Evolutionary conservation across 2,888 invertebrate genomes (phyloP).

Genomic region (Drosophila anomelani): DNA sequence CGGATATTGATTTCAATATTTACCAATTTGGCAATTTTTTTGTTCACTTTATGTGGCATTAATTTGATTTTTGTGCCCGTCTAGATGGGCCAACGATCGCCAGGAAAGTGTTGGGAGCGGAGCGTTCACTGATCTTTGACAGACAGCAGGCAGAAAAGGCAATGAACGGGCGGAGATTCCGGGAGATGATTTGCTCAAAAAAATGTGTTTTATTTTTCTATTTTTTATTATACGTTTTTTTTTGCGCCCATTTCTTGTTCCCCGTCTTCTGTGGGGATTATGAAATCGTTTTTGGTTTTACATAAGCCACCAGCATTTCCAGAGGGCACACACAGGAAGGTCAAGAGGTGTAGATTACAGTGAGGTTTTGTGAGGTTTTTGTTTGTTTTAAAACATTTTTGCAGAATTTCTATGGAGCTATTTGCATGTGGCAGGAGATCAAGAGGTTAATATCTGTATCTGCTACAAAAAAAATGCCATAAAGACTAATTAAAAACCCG

Average conservation of each 20-base stretch:
- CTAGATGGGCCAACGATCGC: conserved; percentile 66
- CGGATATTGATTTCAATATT: conserved; percentile 60
- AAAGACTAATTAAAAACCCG: neutral
- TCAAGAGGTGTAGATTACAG: conserved; percentile 10
- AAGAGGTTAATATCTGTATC: neutral
- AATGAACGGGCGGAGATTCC: conserved; percentile 42
- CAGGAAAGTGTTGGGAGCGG: conserved; percentile 55
- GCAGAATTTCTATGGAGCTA: neutral
- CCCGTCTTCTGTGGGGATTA: conserved; percentile 33
- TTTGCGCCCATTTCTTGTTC: conserved; percentile 18
- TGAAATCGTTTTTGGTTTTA: conserved; percentile 35
- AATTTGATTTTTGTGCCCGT: conserved; percentile 58
- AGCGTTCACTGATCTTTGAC: conserved; percentile 68
- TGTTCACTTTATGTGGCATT: conserved; percentile 45
- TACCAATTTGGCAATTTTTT: conserved; percentile 61
- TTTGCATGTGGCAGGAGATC: neutral
- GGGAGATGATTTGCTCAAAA: conserved; percentile 44
- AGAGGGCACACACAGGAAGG: conserved; percentile 11
- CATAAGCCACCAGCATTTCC: conserved; percentile 22
- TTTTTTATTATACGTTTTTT: neutral
- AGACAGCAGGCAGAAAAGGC: conserved; percentile 41
- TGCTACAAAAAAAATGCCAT: neutral
- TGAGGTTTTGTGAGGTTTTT: neutral
- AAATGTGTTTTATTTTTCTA: conserved; percentile 13
- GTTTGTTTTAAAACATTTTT: neutral